Evolutionary conservation across 2,797 vertebrate genomes (phyloP), one percentile per base, ranked within the genome.

Genomic region (Ptychadena robeensis): DNA sequence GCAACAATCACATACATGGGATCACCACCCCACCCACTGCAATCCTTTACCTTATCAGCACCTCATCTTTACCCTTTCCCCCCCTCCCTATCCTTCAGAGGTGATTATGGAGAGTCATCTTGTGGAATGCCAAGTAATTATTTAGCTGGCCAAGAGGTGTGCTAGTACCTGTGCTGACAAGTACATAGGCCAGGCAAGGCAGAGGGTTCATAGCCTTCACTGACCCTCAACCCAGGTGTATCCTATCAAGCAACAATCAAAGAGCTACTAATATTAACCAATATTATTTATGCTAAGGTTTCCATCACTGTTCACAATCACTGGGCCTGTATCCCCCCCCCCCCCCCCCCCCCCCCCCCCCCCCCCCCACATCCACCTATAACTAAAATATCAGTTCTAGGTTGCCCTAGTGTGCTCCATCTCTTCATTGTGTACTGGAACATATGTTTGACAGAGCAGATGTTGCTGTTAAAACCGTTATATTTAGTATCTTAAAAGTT

Each of bases 91-190:
- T 25, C 38, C 73, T 80, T 85, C 77, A 65, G 28, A 76, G 70
- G 69, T 83, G 68, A 72, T 63, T 74, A 65, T 31, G 31, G 68
- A 79, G 75, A 66, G 40, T 28, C 25, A 70, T 53, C 61, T 48
- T 79, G 12, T 69, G 78, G 78, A 85, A 85, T 85, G 61, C 48
- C 48, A 80, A 48, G 44, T 48, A 69, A 69, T 84, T 28, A 75
- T 64, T 64, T 71, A 25, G 65, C 57, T 80, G 53, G 37, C 64
- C 37, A 35, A 37, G 63, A 79, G n/a, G n/a, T 68, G 69, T 38
- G 34, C 5, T n/a, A 3, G 7, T 27, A 10, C 78, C 57, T 85
- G 82, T 80, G 37, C 12, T 14, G 35, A 84, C 82, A 61, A 37
- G 63, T 53, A 67, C 2, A 31, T 4, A 61, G 31, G 69, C 34